These are phyloP conservation scores for Cyanocitta stelleri DNA, from an alignment of 2,113 vertebrate genomes.

Conservation along the genomic window DNA sequence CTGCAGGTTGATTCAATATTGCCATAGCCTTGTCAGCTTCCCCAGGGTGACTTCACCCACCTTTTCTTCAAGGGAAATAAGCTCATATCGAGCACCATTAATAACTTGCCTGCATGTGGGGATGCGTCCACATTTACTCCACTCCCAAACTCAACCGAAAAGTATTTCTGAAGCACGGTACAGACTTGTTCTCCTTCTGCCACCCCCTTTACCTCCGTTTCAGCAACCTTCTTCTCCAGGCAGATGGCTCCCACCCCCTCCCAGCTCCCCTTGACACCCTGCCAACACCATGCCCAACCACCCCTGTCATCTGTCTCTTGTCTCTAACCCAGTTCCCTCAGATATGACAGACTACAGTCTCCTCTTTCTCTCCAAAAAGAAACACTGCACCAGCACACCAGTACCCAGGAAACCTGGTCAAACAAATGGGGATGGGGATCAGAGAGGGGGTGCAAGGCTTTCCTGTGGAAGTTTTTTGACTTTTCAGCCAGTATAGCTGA, in stretches of 20 bases:
- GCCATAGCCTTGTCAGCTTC: not conserved
- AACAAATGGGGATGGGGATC: not conserved
- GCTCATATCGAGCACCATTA: not conserved
- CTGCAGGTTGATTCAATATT: not conserved
- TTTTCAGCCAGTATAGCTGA: not conserved
- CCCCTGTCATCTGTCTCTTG: slow-evolving; percentile 37
- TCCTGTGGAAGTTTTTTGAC: not conserved
- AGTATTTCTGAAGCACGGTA: not conserved
- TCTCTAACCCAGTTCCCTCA: slow-evolving; percentile 34
- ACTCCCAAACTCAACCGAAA: not conserved
- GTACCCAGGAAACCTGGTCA: not conserved
- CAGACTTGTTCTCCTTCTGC: slow-evolving; percentile 15
- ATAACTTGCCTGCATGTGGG: not conserved
- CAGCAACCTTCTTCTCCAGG: slow-evolving; percentile 14
- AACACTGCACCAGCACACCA: not conserved
- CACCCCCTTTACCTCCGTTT: not conserved
- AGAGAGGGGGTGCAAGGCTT: not conserved
- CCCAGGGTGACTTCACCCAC: not conserved
- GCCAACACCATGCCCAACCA: slow-evolving; percentile 35
- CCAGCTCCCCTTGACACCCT: slow-evolving; percentile 33
- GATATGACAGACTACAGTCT: slow-evolving; percentile 45
- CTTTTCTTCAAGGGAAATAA: not conserved
- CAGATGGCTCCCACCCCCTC: slow-evolving; percentile 52
- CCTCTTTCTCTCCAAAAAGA: slow-evolving; percentile 17
- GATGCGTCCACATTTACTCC: not conserved